Evolutionary conservation across 2,113 vertebrate species (phyloP).

Genomic region (Helogale parvula): DNA sequence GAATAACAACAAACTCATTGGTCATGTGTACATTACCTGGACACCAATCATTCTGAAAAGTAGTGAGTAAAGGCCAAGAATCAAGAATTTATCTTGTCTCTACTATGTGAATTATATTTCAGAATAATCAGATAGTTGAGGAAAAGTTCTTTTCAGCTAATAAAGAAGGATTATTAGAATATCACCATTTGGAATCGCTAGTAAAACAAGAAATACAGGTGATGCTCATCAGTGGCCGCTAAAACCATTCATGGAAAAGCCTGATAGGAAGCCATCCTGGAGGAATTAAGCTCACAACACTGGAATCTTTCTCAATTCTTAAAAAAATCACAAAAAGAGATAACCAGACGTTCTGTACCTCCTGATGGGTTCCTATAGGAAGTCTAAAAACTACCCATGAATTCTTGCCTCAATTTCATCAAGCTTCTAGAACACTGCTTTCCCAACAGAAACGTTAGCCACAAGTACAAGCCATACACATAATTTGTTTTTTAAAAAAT

Average conservation of each 20-base stretch:
- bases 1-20: slow-evolving; percentile 3
- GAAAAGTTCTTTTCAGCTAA: slow-evolving; percentile 38
- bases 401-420: slow-evolving; percentile 10
- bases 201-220: background rate
- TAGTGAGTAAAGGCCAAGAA: background rate
- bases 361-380: background rate
- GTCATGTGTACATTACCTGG: background rate
- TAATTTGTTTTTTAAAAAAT: background rate
- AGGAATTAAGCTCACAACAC: background rate
- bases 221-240: background rate
- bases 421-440: background rate
- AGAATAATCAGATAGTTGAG: slow-evolving; percentile 11
- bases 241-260: background rate
- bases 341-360: background rate
- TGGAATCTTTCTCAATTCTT: background rate
- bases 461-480: background rate
- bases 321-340: slow-evolving; percentile 39
- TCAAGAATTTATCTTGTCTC: background rate
- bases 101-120: background rate
- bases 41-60: slow-evolving; percentile 22
- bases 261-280: background rate
- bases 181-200: background rate
- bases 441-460: background rate
- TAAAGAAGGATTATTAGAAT: slow-evolving; percentile 27
- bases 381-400: slow-evolving; percentile 10